Percentiles rank a stretch among this genome's conserved stretches.
Conservation (phyloP, 2,888 invertebrate species). For the Agrilus biguttatus region DNA sequence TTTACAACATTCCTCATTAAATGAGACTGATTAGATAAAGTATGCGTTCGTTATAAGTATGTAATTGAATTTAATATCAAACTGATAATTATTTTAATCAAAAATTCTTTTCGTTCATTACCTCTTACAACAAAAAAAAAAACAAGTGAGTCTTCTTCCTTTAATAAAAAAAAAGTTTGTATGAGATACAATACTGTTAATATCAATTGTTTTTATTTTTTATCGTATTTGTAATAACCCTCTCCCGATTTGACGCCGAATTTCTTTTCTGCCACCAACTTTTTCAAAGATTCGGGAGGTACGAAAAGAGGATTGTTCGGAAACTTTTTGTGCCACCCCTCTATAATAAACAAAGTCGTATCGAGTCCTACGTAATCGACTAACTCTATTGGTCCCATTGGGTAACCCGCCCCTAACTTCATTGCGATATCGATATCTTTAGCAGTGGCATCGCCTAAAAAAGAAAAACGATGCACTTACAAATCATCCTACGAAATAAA, state of each 20-base stretch:
- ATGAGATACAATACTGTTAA: too few relatives aligned
- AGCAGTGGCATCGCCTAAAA: slow-evolving; percentile 45
- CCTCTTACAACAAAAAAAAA: too few relatives aligned
- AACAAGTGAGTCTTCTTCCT: too few relatives aligned
- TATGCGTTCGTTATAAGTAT: background rate
- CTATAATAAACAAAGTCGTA: slow-evolving; percentile 55
- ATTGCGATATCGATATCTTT: slow-evolving; percentile 69
- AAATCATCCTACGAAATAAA: background rate
- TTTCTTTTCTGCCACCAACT: slow-evolving; percentile 58
- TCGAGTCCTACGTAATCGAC: slow-evolving; percentile 67
- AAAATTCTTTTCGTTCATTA: too few relatives aligned
- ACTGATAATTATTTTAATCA: background rate
- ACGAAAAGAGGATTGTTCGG: slow-evolving; percentile 46
- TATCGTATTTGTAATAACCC: slow-evolving; percentile 55
- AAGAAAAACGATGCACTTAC: background rate
- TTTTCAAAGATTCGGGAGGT: slow-evolving; percentile 43
- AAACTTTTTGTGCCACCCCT: slow-evolving; percentile 57
- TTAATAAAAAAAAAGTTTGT: too few relatives aligned
- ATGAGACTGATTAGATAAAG: background rate
- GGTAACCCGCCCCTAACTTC: slow-evolving; percentile 71
- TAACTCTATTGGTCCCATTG: slow-evolving; percentile 74
- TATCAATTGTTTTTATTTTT: background rate
- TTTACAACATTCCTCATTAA: too few relatives aligned
- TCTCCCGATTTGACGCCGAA: slow-evolving; percentile 60
- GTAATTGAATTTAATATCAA: background rate